phyloP scores from a whole-genome alignment of 2,888 invertebrate species.

The Sminthurinus aureus region DNA sequence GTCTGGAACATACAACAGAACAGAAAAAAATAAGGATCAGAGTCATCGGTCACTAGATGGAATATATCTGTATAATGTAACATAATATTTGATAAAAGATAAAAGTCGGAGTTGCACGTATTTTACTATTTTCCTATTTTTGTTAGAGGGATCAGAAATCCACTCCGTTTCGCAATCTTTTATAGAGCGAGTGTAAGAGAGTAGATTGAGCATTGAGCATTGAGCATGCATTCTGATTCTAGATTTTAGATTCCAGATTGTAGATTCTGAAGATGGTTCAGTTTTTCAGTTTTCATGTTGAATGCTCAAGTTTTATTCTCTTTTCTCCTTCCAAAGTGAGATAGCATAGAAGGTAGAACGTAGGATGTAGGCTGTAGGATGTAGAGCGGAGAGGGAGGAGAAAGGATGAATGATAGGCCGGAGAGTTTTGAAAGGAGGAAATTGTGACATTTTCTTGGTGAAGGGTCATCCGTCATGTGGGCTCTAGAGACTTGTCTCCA shows the following conservation, averaged over 20 bases:
- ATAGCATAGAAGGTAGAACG: background rate
- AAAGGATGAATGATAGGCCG: no score
- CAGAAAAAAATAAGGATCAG: no score
- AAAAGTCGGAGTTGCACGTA: no score
- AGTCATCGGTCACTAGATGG: no score
- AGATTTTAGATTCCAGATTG: background rate
- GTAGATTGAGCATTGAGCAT: no score
- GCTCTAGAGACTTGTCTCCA: conserved; percentile 38
- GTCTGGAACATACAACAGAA: no score
- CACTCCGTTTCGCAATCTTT: no score
- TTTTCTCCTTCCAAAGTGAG: background rate
- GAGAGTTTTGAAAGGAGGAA: conserved; percentile 41
- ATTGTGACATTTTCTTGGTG: conserved; percentile 49
- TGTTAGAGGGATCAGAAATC: no score
- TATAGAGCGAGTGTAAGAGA: no score
- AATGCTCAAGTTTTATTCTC: background rate
- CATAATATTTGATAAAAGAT: no score
- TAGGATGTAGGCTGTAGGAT: background rate
- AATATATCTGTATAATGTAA: no score
- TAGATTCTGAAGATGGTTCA: background rate
- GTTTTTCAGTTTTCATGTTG: background rate
- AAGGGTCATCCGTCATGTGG: conserved; percentile 49
- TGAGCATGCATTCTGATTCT: background rate
- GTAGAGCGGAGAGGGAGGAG: background rate
- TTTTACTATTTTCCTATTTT: no score